A percentile compares a stretch with the other conserved stretches of the same genome.
These are phyloP conservation scores for Melanotus villosus DNA, from an alignment of 2,888 invertebrate genomes.

Conservation along the genomic window DNA sequence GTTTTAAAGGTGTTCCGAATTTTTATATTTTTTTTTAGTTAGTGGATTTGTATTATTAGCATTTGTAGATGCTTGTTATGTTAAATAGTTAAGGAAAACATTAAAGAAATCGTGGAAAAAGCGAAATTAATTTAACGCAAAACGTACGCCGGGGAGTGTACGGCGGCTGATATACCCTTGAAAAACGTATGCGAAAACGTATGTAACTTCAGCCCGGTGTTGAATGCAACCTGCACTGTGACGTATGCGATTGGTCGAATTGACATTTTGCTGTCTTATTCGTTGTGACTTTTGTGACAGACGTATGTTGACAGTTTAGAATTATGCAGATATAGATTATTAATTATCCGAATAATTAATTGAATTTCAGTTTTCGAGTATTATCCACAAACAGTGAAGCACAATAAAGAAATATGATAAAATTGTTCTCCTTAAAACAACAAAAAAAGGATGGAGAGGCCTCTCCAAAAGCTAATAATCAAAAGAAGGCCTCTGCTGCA, in stretches of 20 bases:
- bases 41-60: no score
- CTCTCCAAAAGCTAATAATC: slow-evolving; percentile 79
- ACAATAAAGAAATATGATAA: slow-evolving; percentile 82
- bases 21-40: no score
- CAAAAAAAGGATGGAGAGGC: slow-evolving; percentile 98
- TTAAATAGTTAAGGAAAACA: no score
- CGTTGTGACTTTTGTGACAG: slow-evolving; percentile 34
- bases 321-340: slow-evolving; percentile 41
- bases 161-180: no score
- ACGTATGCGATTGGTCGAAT: slow-evolving; percentile 15
- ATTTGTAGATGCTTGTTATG: no score
- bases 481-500: slow-evolving; percentile 96
- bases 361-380: slow-evolving; percentile 23
- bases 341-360: slow-evolving; percentile 29
- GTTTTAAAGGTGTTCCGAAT: no score
- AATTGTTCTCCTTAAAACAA: slow-evolving; percentile 97
- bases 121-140: no score
- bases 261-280: slow-evolving; percentile 20
- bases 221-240: slow-evolving; percentile 7
- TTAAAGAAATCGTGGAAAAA: no score
- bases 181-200: no score
- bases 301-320: slow-evolving; percentile 42
- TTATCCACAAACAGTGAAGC: slow-evolving; percentile 1
- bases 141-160: no score
- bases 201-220: no score